Percentiles rank a stretch among this genome's conserved stretches.
phyloP scores from a whole-genome alignment of 2,888 invertebrate species.

The Phengaris alcon region DNA sequence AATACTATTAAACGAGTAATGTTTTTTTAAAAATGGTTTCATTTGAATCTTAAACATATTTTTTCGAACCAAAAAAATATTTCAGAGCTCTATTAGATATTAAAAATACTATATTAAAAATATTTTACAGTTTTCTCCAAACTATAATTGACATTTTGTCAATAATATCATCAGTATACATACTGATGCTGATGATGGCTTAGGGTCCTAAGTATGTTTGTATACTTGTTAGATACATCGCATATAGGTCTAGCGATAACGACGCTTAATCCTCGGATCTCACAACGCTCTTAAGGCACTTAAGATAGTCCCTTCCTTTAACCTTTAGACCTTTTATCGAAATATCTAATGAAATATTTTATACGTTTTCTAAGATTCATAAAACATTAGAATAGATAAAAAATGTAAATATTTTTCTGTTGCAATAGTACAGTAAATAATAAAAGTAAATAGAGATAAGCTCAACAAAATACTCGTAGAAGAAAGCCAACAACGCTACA shows the following conservation, averaged over 20 bases:
- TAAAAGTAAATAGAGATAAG: background rate
- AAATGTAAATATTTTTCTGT: background rate
- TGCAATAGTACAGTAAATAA: background rate
- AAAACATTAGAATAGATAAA: background rate
- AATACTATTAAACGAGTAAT: no score
- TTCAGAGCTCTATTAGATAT: no score
- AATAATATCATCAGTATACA: no score
- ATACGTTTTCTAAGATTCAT: background rate
- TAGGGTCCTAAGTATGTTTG: background rate
- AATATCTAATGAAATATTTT: background rate
- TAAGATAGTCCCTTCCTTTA: constrained; percentile 21
- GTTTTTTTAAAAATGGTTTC: no score
- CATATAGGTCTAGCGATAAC: constrained; percentile 10
- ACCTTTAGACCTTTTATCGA: constrained; percentile 3
- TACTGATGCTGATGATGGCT: background rate
- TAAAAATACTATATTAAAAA: no score
- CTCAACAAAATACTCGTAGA: background rate
- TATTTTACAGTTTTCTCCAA: no score
- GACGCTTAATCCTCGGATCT: background rate
- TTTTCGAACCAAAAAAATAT: no score
- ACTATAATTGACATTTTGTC: no score
- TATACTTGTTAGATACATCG: background rate
- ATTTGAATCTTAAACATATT: no score
- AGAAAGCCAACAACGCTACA: background rate
- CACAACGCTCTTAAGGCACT: constrained; percentile 7